phyloP scores from a whole-genome alignment of 2,888 invertebrate species.

The Perithous albicinctus region DNA sequence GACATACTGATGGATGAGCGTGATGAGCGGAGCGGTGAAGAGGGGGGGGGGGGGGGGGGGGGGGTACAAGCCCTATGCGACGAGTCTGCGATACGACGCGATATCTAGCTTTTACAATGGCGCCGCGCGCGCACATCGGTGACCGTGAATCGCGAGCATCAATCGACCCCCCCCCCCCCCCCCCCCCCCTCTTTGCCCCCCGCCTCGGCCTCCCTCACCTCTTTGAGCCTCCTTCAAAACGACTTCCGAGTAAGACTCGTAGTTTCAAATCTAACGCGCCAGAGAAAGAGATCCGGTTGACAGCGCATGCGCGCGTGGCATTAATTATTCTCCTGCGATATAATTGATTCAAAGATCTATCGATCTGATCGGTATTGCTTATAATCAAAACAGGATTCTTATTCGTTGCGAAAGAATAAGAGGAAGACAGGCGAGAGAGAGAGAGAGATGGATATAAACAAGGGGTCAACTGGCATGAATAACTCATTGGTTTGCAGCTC shows the following conservation, averaged over 20 bases:
- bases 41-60: conserved; percentile 7
- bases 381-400: not conserved
- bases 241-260: conserved; percentile 1
- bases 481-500: conserved; percentile 29
- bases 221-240: not conserved
- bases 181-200: not conserved
- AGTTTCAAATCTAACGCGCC: not conserved
- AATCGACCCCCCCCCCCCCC: conserved; percentile 35
- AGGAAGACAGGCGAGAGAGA: not conserved
- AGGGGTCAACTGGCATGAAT: conserved; percentile 39
- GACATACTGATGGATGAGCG: conserved; percentile 25
- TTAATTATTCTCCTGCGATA: not conserved
- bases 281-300: not conserved
- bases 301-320: not conserved
- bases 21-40: too few relatives aligned
- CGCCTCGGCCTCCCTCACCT: not conserved
- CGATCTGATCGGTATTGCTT: not conserved
- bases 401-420: not conserved
- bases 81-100: conserved; percentile 42
- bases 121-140: conserved; percentile 14
- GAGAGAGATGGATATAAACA: not conserved
- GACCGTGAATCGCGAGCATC: conserved; percentile 39
- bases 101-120: conserved; percentile 40
- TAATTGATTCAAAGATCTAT: not conserved
- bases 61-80: conserved; percentile 2